Evolutionary conservation across 1,140 invertebrate genomes (phyloP), one percentile per base, ranked within the genome.

Genomic region (Scylla paramamosain): DNA sequence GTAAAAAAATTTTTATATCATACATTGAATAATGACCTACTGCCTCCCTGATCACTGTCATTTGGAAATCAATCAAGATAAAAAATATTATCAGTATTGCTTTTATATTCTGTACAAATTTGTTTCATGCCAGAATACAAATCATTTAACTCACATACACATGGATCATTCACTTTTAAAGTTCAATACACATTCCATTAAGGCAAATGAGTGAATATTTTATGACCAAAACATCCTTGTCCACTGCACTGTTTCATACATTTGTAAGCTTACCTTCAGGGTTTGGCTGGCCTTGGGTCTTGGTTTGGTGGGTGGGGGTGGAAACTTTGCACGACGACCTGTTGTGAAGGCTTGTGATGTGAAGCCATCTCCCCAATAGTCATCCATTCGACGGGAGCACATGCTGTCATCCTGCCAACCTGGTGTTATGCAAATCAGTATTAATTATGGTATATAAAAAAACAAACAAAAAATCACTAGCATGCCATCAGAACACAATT

Each of bases 341-440:
- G 98, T 98, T 25, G 98, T 99, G 96, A 98, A 99, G 4, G 98
- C 98, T 96, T 98, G 98, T 82, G 98, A 98, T 0, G 98, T 97
- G 96, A 98, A 98, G 96, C 97, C 96, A 97, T 96, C 94, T 95
- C 97, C 97, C 96, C 97, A 97, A 39, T 96, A 96, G 39, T 96
- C 95, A 77, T 96, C 96, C 67, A 96, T 59, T 96, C 98, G 97
- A 95, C 97, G 97, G 20, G 96, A 97, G 96, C 98, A 98, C 29
- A 97, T 92, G 14, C 97, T 97, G 96, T 98, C 98, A 96, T 98
- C 98, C 46, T 97, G 97, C 97, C 97, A 98, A 94, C 97, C 97
- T 98, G 95, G 67, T 93, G 20, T 28, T 14, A 95, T n/a, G 48
- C 29, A 16, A 93, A 32, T 0, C n/a, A 32, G 14, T 77, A 91